phyloP scores from a whole-genome alignment of 2,888 invertebrate genomes.

The Deilephila porcellus region DNA sequence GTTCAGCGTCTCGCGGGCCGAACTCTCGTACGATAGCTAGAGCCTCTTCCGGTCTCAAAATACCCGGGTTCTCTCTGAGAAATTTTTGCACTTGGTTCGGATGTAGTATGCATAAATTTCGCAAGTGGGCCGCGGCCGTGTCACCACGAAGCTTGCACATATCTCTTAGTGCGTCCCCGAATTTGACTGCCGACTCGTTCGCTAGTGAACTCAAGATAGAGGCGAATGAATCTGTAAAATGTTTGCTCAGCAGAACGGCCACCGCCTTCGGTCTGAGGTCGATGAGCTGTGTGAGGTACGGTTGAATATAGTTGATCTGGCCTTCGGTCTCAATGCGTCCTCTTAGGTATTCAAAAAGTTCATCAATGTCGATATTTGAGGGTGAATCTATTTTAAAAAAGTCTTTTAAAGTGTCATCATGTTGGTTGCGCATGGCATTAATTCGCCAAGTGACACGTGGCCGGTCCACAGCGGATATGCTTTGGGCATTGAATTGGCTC shows the following conservation, averaged over 20 bases:
- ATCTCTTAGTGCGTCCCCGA: constrained; percentile 56
- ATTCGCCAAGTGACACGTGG: constrained; percentile 68
- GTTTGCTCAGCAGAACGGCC: constrained; percentile 63
- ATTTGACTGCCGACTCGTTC: constrained; percentile 49
- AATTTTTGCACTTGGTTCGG: constrained; percentile 62
- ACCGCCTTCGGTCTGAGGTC: constrained; percentile 63
- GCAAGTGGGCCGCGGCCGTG: constrained; percentile 62
- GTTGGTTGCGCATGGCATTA: constrained; percentile 53
- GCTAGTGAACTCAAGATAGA: constrained; percentile 15
- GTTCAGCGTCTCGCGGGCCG: constrained; percentile 65
- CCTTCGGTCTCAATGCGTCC: constrained; percentile 49
- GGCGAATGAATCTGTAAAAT: constrained; percentile 47
- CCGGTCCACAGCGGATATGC: constrained; percentile 45
- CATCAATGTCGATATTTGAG: constrained; percentile 64
- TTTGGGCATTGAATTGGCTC: constrained; percentile 45
- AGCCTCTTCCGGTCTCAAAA: constrained; percentile 74
- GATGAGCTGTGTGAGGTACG: constrained; percentile 55
- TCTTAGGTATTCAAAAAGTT: constrained; percentile 69
- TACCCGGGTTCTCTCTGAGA: constrained; percentile 60
- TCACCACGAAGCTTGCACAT: constrained; percentile 52
- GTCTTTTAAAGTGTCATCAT: constrained; percentile 54
- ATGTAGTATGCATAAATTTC: constrained; percentile 58
- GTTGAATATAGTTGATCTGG: constrained; percentile 46
- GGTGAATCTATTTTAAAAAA: constrained; percentile 65
- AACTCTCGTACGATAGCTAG: constrained; percentile 61